Evolutionary conservation across 1,140 invertebrate genomes (phyloP).

Genomic region (Papilio dardanus): DNA sequence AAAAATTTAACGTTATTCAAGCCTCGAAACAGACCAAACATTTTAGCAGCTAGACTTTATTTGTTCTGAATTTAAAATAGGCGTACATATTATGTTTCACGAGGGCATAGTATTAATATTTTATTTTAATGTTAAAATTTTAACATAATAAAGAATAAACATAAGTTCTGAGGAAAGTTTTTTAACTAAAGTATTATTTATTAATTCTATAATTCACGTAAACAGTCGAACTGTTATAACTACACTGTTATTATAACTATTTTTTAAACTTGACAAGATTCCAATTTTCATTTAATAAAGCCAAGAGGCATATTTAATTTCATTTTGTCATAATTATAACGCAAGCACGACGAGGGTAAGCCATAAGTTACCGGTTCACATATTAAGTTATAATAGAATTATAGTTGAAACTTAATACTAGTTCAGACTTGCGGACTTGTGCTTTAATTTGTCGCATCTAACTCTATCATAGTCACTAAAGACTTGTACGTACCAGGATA

Average conservation of each 20-base stretch:
- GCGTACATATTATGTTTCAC: not conserved
- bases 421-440: not conserved
- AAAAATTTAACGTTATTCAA: slow-evolving; percentile 5
- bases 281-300: not conserved
- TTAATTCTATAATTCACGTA: too few relatives aligned
- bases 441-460: not conserved
- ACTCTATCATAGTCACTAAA: too few relatives aligned
- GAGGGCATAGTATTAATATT: not conserved
- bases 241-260: too few relatives aligned
- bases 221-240: too few relatives aligned
- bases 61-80: slow-evolving; percentile 5
- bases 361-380: not conserved
- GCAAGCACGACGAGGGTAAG: not conserved
- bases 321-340: not conserved
- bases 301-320: not conserved
- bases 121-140: not conserved
- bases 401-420: slow-evolving; percentile 5
- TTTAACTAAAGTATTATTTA: not conserved
- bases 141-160: not conserved
- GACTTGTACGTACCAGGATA: too few relatives aligned
- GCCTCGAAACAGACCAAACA: not conserved
- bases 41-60: not conserved
- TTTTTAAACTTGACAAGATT: too few relatives aligned
- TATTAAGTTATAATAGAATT: slow-evolving; percentile 6
- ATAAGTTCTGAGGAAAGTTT: not conserved